Conservation (phyloP, 2,888 invertebrate genomes). For the Anthrax anthrax region DNA sequence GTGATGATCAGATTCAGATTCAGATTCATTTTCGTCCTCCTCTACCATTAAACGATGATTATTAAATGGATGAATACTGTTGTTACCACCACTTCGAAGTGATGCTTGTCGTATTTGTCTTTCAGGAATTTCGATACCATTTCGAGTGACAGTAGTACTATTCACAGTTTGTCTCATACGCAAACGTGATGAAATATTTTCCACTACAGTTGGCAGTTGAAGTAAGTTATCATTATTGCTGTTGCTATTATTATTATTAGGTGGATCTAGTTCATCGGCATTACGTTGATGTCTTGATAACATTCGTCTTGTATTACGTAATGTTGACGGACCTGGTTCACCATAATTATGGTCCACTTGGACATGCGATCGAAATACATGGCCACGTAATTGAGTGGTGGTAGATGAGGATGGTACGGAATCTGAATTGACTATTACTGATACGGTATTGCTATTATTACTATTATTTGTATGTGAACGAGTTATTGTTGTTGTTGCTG, state of each 20-base stretch:
- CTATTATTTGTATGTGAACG: conserved; percentile 6
- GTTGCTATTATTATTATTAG: conserved; percentile 12
- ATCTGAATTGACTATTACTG: conserved; percentile 5
- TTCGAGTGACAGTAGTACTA: conserved; percentile 5
- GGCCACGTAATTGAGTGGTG: not conserved
- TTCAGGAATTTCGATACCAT: conserved; percentile 7
- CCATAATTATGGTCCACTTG: conserved; percentile 32
- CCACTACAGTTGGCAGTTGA: conserved; percentile 15
- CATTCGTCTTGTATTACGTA: conserved; percentile 25
- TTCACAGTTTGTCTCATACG: conserved; percentile 20
- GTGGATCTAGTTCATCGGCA: conserved; percentile 27
- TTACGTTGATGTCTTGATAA: conserved; percentile 33
- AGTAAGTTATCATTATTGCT: conserved; percentile 18
- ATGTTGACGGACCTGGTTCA: conserved; percentile 23
- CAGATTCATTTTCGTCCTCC: conserved; percentile 5
- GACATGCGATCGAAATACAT: conserved; percentile 11
- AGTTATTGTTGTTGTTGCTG: not conserved
- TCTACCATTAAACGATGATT: not conserved
- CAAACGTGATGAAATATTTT: conserved; percentile 16
- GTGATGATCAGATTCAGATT: conserved; percentile 9
- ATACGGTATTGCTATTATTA: not conserved
- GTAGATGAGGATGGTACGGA: conserved; percentile 4
- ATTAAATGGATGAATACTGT: not conserved
- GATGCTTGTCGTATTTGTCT: conserved; percentile 2
- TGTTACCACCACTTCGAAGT: not conserved